Evolutionary conservation across 2,888 invertebrate species (phyloP).

Genomic region (Polydrusus tereticollis): DNA sequence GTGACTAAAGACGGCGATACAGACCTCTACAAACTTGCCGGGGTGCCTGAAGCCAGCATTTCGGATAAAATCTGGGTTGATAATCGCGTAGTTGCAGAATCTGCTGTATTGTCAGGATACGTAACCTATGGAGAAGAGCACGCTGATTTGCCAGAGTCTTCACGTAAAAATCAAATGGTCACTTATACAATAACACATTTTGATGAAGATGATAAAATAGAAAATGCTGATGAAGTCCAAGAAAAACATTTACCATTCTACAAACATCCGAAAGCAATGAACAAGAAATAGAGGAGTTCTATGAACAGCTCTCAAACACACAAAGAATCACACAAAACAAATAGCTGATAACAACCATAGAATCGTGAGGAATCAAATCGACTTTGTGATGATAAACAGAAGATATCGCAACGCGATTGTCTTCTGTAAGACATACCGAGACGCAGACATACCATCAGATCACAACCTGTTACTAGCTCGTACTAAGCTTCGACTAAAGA

Average conservation of each 20-base stretch:
- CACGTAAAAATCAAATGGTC: neutral
- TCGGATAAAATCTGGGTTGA: slow-evolving; percentile 4
- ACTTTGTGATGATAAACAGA: no score
- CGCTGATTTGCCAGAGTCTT: neutral
- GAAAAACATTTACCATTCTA: slow-evolving; percentile 12
- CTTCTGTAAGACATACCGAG: no score
- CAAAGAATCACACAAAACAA: no score
- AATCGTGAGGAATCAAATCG: no score
- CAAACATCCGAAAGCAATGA: no score
- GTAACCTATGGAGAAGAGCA: neutral
- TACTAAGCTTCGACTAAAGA: no score
- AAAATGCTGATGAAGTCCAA: neutral
- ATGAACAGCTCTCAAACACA: no score
- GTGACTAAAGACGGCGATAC: neutral
- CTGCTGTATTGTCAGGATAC: neutral
- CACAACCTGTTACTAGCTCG: no score
- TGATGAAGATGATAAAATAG: neutral
- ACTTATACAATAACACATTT: slow-evolving; percentile 7
- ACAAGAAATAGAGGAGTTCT: no score
- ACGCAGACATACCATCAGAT: no score
- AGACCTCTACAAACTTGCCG: neutral
- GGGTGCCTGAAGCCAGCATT: neutral
- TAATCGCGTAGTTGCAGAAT: neutral
- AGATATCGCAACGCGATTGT: no score
- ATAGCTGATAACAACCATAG: no score